Conservation (phyloP, 2,797 vertebrate species). For the Gymnothorax reevesii region DNA sequence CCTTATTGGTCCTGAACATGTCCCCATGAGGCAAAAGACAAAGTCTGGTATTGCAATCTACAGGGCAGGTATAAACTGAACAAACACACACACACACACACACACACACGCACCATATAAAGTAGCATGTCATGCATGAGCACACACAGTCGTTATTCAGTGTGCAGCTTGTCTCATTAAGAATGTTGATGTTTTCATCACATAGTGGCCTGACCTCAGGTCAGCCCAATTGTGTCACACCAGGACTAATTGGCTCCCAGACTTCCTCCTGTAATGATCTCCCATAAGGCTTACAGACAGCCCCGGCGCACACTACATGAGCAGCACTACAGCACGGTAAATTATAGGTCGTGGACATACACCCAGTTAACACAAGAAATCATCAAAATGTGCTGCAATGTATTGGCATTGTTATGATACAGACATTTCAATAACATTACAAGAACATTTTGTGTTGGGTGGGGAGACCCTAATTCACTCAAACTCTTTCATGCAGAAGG, state of each 20-base stretch:
- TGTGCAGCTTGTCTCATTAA: neutral
- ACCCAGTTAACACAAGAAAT: too few relatives aligned
- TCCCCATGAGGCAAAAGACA: too few relatives aligned
- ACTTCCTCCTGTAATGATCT: conserved; percentile 11
- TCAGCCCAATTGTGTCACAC: neutral
- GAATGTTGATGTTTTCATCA: too few relatives aligned
- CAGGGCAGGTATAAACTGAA: neutral
- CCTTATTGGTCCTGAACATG: too few relatives aligned
- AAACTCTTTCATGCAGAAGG: too few relatives aligned
- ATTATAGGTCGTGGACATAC: neutral
- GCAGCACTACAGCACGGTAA: neutral
- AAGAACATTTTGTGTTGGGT: too few relatives aligned
- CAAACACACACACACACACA: neutral
- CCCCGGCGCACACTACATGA: neutral
- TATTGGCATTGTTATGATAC: too few relatives aligned
- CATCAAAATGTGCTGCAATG: too few relatives aligned
- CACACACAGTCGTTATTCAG: neutral
- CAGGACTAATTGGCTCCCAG: conserved; percentile 16
- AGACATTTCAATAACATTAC: too few relatives aligned
- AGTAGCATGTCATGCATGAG: neutral
- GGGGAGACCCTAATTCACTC: too few relatives aligned
- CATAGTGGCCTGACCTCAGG: neutral
- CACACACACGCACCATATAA: neutral
- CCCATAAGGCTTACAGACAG: neutral
- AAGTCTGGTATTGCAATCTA: too few relatives aligned